phyloP scores from a whole-genome alignment of 2,797 vertebrate species.

The Pangasius sanitwongsei region DNA sequence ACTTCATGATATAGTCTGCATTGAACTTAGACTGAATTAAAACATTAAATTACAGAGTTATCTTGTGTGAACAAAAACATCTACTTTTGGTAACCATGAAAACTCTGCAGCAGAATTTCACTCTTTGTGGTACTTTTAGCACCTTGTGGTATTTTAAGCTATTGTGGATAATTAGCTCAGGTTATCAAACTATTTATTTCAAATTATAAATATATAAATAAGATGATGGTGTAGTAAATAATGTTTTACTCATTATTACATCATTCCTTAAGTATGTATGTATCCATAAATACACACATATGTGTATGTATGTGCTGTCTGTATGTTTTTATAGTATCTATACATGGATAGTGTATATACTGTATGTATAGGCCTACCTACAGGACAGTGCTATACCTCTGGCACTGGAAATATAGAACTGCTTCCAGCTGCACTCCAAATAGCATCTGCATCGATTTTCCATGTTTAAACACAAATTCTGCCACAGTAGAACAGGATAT shows the following conservation, averaged over 20 bases:
- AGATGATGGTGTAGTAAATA: neutral
- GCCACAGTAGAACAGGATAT: slow-evolving; percentile 36
- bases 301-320: neutral
- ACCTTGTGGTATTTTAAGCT: neutral
- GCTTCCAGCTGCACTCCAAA: slow-evolving; percentile 58
- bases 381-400: slow-evolving; percentile 42
- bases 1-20: neutral
- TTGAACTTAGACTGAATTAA: neutral
- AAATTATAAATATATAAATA: neutral
- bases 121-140: neutral
- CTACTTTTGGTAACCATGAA: neutral
- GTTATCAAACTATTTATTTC: neutral
- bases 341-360: neutral
- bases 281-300: neutral
- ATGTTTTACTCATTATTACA: neutral
- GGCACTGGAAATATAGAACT: slow-evolving; percentile 1
- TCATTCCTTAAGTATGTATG: neutral
- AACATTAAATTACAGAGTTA: neutral
- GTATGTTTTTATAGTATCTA: no score
- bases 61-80: neutral
- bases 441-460: slow-evolving; percentile 66
- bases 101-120: neutral
- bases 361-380: neutral
- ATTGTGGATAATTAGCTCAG: neutral
- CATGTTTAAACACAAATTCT: slow-evolving; percentile 58